Percentiles rank a stretch among this genome's conserved stretches.
phyloP scores from a whole-genome alignment of 1,140 invertebrate species.

The Chironomus striatipennis region DNA sequence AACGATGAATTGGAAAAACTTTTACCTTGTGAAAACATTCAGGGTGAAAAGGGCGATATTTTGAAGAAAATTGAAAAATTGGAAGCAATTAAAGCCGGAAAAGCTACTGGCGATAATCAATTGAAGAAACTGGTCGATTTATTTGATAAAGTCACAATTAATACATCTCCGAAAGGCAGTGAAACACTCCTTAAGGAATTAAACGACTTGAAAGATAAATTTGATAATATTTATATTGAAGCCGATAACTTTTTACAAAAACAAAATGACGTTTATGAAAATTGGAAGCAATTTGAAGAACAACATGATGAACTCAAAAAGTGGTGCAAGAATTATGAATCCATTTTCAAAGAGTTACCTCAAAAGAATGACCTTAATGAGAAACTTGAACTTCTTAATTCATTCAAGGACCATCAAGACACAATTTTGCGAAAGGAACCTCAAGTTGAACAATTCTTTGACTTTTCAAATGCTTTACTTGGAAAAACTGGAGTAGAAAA shows the following conservation, averaged over 20 bases:
- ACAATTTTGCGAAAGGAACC: slow-evolving; percentile 65
- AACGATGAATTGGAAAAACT: slow-evolving; percentile 66
- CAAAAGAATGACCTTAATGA: slow-evolving; percentile 70
- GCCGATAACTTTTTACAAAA: slow-evolving; percentile 56
- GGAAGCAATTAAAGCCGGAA: slow-evolving; percentile 56
- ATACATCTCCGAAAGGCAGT: slow-evolving; percentile 70
- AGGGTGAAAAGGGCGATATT: slow-evolving; percentile 73
- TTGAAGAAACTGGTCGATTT: slow-evolving; percentile 60
- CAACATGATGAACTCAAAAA: slow-evolving; percentile 67
- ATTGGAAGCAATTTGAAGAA: slow-evolving; percentile 83
- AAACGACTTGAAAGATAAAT: slow-evolving; percentile 53
- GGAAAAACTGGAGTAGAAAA: slow-evolving; percentile 76
- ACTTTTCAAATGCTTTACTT: slow-evolving; percentile 77
- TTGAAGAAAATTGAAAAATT: slow-evolving; percentile 61
- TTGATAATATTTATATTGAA: slow-evolving; percentile 55
- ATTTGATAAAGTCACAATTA: slow-evolving; percentile 61
- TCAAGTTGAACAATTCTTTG: slow-evolving; percentile 79
- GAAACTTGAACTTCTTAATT: slow-evolving; percentile 67
- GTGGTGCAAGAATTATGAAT: slow-evolving; percentile 79
- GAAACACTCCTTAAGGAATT: slow-evolving; percentile 66
- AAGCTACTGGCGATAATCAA: slow-evolving; percentile 60
- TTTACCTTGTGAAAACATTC: slow-evolving; percentile 63
- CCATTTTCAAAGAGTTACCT: slow-evolving; percentile 73
- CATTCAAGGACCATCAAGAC: slow-evolving; percentile 64
- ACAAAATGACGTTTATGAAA: slow-evolving; percentile 61